A percentile compares a stretch with the other conserved stretches of the same genome.
phyloP scores from a whole-genome alignment of 2,888 invertebrate genomes.

The Lapara coniferarum region DNA sequence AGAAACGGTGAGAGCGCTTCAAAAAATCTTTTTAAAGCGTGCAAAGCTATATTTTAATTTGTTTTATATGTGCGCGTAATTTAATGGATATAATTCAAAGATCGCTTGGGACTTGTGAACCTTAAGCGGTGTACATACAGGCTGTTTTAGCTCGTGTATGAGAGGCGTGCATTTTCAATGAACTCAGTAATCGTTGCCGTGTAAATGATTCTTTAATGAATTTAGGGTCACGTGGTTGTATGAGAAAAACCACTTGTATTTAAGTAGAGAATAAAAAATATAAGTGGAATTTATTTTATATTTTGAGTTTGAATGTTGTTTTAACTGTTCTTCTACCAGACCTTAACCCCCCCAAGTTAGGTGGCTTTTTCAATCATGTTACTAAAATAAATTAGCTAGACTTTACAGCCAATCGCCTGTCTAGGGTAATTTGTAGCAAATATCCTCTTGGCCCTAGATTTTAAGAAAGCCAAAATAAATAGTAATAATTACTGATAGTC shows the following conservation, averaged over 20 bases:
- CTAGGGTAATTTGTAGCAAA: too few relatives aligned
- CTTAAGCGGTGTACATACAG: constrained; percentile 34
- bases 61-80: constrained; percentile 33
- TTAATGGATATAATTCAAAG: constrained; percentile 26
- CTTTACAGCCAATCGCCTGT: too few relatives aligned
- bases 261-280: neutral
- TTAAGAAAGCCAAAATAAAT: too few relatives aligned
- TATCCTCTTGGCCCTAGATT: too few relatives aligned
- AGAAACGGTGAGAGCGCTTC: constrained; percentile 31
- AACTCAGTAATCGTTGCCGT: constrained; percentile 47
- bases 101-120: constrained; percentile 31
- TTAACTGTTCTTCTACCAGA: too few relatives aligned
- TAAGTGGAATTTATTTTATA: too few relatives aligned
- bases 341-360: too few relatives aligned
- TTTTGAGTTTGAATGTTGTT: too few relatives aligned
- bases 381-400: too few relatives aligned
- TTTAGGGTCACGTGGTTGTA: constrained; percentile 36
- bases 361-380: too few relatives aligned
- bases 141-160: constrained; percentile 30
- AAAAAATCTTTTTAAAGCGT: constrained; percentile 33
- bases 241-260: neutral
- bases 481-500: too few relatives aligned
- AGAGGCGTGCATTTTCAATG: constrained; percentile 39
- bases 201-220: constrained; percentile 46
- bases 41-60: constrained; percentile 41